These are phyloP conservation scores for Urocitellus parryii DNA, from an alignment of 2,113 vertebrate genomes.

Conservation along the genomic window DNA sequence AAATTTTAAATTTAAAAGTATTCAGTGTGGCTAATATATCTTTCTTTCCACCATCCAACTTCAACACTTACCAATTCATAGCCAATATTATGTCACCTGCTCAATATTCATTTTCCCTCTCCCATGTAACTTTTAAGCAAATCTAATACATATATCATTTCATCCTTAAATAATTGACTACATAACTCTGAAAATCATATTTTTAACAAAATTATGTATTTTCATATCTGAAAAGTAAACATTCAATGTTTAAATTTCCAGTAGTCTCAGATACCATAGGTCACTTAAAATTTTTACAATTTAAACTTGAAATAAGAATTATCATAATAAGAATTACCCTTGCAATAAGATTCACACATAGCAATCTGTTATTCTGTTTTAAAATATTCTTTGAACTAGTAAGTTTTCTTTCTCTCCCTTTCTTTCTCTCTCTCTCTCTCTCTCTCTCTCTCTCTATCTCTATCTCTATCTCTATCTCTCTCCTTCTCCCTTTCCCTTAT, in stretches of 20 bases:
- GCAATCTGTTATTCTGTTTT: background rate
- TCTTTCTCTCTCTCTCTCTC: fast-evolving
- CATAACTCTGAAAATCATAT: background rate
- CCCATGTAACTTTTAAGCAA: background rate
- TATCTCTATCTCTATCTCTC: too few relatives aligned
- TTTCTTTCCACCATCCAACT: background rate
- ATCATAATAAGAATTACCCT: background rate
- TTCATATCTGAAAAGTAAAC: conserved; percentile 21
- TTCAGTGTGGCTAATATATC: background rate
- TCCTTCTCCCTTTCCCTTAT: background rate
- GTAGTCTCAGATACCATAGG: background rate
- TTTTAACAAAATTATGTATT: background rate
- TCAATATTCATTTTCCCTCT: background rate
- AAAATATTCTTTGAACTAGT: background rate
- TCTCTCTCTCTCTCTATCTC: background rate
- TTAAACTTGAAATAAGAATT: conserved; percentile 5
- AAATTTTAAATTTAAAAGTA: conserved; percentile 2
- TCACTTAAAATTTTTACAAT: background rate
- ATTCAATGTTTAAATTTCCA: background rate
- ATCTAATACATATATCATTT: background rate
- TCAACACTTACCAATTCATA: background rate
- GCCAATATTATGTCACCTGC: background rate
- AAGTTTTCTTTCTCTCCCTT: background rate
- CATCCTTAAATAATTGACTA: background rate
- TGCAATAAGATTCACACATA: background rate